Base-by-base conservation (phyloP, 2,888 invertebrate genomes). In the Conus canariensis region DNA sequence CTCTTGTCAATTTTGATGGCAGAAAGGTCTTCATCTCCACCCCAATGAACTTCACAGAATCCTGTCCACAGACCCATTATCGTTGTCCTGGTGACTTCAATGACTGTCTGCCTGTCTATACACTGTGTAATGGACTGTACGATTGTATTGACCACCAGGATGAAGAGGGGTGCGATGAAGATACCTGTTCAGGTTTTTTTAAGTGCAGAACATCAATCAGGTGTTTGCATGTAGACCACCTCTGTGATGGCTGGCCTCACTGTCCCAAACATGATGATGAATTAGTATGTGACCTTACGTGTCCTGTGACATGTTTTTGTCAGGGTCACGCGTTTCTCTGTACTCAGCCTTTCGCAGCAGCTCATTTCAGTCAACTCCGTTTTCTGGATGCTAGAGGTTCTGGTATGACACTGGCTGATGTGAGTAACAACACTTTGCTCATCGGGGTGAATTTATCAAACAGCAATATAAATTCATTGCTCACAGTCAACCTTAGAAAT, bases 31-130 rank as follows among this genome's bases (percentile, higher is more conserved):
- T 77, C 14, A 77, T 19, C 30, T 25, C 77, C 10, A 77, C 77
- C 7, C 30, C 77, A 5, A 9, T 77, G 77, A 77, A 77, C 16
- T 77, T 19, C 16, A 77, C 8, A 19, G 77, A 77, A 8, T 1
- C 30, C 8, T 77, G 77, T 30, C 77, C 77, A 25, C 30, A 77
- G 30, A 30, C 30, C 30, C 77, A 77, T 30, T 77, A 77, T 30
- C 77, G 77, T 30, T 77, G 77, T 77, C 30, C 77, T 77, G 77
- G 77, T 25, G 30, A 77, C 30, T 30, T 77, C 77, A 77, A 77
- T 16, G 77, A 25, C 77, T 77, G 77, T 30, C 30, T 77, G 30
- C 77, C 77, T 19, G 77, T 77, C 10, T 77, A 77, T 30, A 77
- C 77, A 8, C 25, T 25, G 9, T 77, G 77, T 30, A 77, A 77